Evolutionary conservation across 2,113 vertebrate genomes (phyloP).

Genomic region (Ardeotis arabs): DNA sequence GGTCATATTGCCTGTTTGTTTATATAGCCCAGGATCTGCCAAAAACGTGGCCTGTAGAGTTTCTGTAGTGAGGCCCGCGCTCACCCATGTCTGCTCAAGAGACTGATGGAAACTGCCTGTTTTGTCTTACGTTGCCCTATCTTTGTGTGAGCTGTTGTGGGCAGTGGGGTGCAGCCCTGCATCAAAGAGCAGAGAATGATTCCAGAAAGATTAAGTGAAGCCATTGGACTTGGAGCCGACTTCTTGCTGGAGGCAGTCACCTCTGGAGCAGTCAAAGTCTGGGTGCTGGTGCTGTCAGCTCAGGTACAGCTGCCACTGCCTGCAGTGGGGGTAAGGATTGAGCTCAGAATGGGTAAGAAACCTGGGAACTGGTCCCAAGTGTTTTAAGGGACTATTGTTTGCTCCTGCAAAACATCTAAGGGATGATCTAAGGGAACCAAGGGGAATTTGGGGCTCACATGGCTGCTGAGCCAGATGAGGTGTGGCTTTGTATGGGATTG

Average conservation of each 20-base stretch:
- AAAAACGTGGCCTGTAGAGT: background rate
- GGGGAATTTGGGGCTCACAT: background rate
- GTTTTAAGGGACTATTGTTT: background rate
- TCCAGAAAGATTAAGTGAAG: background rate
- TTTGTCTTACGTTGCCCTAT: background rate
- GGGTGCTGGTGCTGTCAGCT: background rate
- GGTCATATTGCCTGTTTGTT: slow-evolving; percentile 32
- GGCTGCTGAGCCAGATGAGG: background rate
- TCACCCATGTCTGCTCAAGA: background rate
- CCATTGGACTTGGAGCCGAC: background rate
- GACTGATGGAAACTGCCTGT: background rate
- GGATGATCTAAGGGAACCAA: background rate
- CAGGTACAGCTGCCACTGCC: background rate
- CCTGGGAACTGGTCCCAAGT: background rate
- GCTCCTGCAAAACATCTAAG: background rate
- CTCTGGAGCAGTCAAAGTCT: background rate
- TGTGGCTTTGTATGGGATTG: background rate
- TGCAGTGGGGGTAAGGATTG: background rate
- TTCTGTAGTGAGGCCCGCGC: background rate
- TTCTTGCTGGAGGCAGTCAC: background rate
- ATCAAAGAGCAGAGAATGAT: background rate
- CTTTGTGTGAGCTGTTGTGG: background rate
- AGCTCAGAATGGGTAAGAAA: background rate
- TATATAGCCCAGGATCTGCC: background rate
- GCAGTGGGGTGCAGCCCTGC: background rate